phyloP scores from a whole-genome alignment of 2,888 invertebrate genomes.

The Abrostola triplasia region DNA sequence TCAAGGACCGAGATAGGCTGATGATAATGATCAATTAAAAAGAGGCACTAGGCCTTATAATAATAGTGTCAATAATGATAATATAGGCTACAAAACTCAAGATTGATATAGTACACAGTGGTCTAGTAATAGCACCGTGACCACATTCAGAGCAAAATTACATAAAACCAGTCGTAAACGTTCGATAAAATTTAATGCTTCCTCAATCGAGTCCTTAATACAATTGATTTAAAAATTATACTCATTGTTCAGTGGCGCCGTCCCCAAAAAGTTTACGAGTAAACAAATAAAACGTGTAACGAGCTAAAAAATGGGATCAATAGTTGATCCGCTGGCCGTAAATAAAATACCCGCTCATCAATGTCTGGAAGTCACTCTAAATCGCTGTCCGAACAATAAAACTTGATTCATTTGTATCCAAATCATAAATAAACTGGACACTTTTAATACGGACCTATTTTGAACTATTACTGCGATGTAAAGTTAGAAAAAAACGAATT shows the following conservation, averaged over 20 bases:
- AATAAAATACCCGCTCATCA: slow-evolving; percentile 75
- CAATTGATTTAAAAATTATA: slow-evolving; percentile 55
- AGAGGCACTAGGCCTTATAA: no score
- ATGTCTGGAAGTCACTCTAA: slow-evolving; percentile 72
- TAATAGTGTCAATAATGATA: no score
- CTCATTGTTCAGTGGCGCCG: slow-evolving; percentile 65
- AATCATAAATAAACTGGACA: slow-evolving; percentile 80
- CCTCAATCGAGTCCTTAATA: slow-evolving; percentile 42
- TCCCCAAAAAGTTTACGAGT: slow-evolving; percentile 60
- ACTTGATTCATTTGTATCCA: slow-evolving; percentile 74
- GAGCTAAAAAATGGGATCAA: slow-evolving; percentile 80
- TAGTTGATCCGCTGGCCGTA: slow-evolving; percentile 64
- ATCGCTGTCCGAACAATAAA: slow-evolving; percentile 78
- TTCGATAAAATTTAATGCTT: slow-evolving; percentile 41
- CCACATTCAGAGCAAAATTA: slow-evolving; percentile 35
- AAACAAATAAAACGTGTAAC: slow-evolving; percentile 68
- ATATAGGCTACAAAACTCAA: no score
- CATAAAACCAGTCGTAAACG: slow-evolving; percentile 36
- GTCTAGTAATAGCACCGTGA: slow-evolving; percentile 13
- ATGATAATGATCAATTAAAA: no score
- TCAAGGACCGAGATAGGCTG: no score
- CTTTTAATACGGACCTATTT: slow-evolving; percentile 82
- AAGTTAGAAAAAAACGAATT: slow-evolving; percentile 69
- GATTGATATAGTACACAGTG: slow-evolving; percentile 5
- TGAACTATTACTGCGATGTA: slow-evolving; percentile 82